A percentile compares a stretch with the other conserved stretches of the same genome.
These are phyloP conservation scores for Cossypha heuglini DNA, from an alignment of 2,797 vertebrate genomes.

Conservation along the genomic window DNA sequence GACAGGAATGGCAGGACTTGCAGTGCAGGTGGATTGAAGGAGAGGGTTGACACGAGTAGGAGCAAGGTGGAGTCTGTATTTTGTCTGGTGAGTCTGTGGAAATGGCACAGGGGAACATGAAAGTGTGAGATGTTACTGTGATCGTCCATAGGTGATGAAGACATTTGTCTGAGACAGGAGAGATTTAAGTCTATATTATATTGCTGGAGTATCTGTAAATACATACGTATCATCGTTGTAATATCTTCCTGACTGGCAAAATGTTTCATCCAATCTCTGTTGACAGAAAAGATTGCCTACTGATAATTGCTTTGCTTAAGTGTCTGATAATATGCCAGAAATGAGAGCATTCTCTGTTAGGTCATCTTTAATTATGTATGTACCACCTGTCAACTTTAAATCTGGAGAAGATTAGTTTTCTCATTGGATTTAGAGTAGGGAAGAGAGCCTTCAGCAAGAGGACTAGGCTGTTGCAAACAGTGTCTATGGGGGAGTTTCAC, in stretches of 20 bases:
- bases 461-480: constrained; percentile 62
- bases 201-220: constrained; percentile 62
- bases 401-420: constrained; percentile 68
- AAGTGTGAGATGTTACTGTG: background rate
- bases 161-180: background rate
- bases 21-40: background rate
- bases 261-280: constrained; percentile 73
- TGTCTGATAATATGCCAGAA: constrained; percentile 80
- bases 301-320: constrained; percentile 81
- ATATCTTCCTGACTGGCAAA: constrained; percentile 68
- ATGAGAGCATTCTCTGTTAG: constrained; percentile 77
- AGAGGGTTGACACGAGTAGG: background rate
- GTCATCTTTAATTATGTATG: constrained; percentile 80
- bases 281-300: constrained; percentile 77
- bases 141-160: background rate
- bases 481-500: constrained; percentile 58
- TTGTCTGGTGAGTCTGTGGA: background rate
- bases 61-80: background rate
- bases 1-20: background rate
- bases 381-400: constrained; percentile 79
- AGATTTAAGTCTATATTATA: constrained; percentile 13
- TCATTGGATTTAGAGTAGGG: constrained; percentile 40
- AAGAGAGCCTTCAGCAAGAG: constrained; percentile 65
- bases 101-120: background rate
- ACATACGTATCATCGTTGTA: constrained; percentile 34